These are phyloP conservation scores for Andrena hattorfiana DNA, from an alignment of 2,888 invertebrate species.

Conservation along the genomic window DNA sequence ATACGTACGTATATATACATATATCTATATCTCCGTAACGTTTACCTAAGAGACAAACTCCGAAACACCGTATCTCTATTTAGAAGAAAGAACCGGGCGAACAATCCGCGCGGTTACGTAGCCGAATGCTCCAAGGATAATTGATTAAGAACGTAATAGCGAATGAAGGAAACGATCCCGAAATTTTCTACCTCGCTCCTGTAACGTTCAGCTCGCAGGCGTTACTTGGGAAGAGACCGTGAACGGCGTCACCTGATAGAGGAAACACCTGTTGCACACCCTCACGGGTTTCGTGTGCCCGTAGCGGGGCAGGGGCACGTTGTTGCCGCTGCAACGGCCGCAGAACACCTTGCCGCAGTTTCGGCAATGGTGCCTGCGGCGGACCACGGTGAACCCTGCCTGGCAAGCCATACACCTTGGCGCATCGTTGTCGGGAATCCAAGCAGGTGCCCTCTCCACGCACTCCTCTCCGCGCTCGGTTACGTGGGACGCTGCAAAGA, in stretches of 20 bases:
- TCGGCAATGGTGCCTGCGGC: slow-evolving; percentile 97
- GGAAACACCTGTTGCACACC: slow-evolving; percentile 96
- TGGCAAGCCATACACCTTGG: slow-evolving; percentile 97
- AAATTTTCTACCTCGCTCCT: slow-evolving; percentile 30
- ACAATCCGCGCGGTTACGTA: slow-evolving; percentile 33
- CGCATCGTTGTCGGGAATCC: slow-evolving; percentile 98
- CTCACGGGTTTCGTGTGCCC: slow-evolving; percentile 97
- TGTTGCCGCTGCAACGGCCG: slow-evolving; percentile 96
- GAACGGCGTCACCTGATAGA: slow-evolving; percentile 90
- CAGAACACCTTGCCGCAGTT: slow-evolving; percentile 99
- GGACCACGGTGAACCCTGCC: slow-evolving; percentile 96
- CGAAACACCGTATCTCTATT: slow-evolving; percentile 35
- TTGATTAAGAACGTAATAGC: slow-evolving; percentile 24
- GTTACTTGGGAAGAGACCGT: slow-evolving; percentile 84
- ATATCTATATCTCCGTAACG: slow-evolving; percentile 8
- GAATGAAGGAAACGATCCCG: slow-evolving; percentile 17
- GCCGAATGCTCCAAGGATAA: slow-evolving; percentile 22
- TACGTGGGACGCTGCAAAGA: slow-evolving; percentile 76
- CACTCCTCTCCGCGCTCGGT: slow-evolving; percentile 83
- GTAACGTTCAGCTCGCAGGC: slow-evolving; percentile 80
- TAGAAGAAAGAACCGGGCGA: slow-evolving; percentile 30
- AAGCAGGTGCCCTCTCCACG: slow-evolving; percentile 90
- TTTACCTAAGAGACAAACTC: slow-evolving; percentile 37
- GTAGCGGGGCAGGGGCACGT: slow-evolving; percentile 96
- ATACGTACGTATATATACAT: slow-evolving; percentile 21